Evolutionary conservation across 1,140 invertebrate species (phyloP).

Genomic region (Pseudachorutes palmiensis): DNA sequence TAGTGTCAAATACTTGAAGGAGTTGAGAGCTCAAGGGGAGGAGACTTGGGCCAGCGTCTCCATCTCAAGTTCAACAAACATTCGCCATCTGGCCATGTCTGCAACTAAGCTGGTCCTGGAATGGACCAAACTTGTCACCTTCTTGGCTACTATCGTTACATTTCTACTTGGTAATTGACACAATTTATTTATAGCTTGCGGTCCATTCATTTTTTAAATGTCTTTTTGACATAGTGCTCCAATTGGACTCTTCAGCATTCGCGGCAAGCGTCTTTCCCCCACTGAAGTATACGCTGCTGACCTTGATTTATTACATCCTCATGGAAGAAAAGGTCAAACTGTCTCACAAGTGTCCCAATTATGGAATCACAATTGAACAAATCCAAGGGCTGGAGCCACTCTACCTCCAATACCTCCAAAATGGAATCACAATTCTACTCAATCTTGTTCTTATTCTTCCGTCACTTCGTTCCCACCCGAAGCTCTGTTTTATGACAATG

Average conservation of each 20-base stretch:
- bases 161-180: conserved; percentile 49
- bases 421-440: not conserved
- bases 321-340: conserved; percentile 54
- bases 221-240: not conserved
- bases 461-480: not conserved
- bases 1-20: conserved; percentile 32
- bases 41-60: conserved; percentile 6
- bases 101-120: conserved; percentile 70
- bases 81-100: conserved; percentile 68
- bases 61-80: conserved; percentile 49
- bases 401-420: conserved; percentile 23
- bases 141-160: conserved; percentile 67
- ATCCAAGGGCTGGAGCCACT: conserved; percentile 35
- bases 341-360: conserved; percentile 14
- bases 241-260: not conserved
- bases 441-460: not conserved
- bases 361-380: conserved; percentile 18
- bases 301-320: conserved; percentile 58
- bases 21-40: not conserved
- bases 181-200: not conserved
- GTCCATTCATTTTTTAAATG: not conserved
- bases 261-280: conserved; percentile 47
- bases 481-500: conserved; percentile 49
- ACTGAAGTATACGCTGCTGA: conserved; percentile 53
- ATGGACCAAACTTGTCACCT: conserved; percentile 71